Evolutionary conservation across 92 coral and sea anemone species (phyloP), one percentile per base, ranked within the genome.

Genomic region (Porites rus): DNA sequence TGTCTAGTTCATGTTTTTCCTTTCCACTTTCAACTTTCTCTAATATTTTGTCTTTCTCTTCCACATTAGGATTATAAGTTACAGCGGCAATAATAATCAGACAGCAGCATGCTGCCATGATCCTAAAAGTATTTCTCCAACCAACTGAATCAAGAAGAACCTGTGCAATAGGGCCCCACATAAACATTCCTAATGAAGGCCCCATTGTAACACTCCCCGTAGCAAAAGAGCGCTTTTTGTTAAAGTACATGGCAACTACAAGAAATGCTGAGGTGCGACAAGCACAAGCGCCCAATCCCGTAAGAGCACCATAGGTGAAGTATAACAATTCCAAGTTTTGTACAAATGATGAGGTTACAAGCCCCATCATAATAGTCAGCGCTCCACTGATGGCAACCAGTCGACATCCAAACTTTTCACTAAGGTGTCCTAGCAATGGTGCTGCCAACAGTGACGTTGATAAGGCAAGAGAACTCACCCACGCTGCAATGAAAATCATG

Each of bases 191-290:
- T 28, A 82, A 25, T 31, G 69, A 19, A 0, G 86, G 43, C 1
- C 86, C 86, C 71, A 72, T 72, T 16, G 86, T 82, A 17, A 82
- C 13, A 2, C 67, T 59, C 61, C 86, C 86, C 7, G 86, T 82
- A 1, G 86, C 78, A 72, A 82, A 71, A 13, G 86, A 71, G 9
- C 71, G 56, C 62, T 11, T 43, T 59, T 72, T 71, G 60, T 60
- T 59, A 51, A 82, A 82, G 77, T 82, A 82, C 59, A 72, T 82
- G 7, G 86, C 79, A 13, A 71, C 86, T 11, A 82, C 21, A 7
- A 82, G 78, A 73, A 82, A 82, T 11, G 68, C 58, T 7, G 72
- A 58, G 3, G 86, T 82, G 4, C 86, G 86, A 72, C 69, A 60
- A 22, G 46, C 71, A 14, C 78, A 72, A 12, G 72, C 51, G 8